Evolutionary conservation across 2,797 vertebrate species (phyloP), one percentile per base, ranked within the genome.

Genomic region (Gallinago nigripennis): DNA sequence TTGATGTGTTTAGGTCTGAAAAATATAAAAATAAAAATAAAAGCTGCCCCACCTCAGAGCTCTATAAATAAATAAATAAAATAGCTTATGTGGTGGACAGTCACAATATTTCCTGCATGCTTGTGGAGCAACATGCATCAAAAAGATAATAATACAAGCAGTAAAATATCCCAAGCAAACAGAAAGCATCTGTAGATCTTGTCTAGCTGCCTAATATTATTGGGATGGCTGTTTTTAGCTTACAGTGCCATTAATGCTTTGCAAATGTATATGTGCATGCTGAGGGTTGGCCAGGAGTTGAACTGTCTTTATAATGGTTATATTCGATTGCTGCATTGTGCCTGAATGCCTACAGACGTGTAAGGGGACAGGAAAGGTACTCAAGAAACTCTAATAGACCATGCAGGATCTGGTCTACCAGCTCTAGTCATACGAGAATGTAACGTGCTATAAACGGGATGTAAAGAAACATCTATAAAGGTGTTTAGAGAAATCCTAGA

Each of bases 91-190:
- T 70, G 94, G 71, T 91, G 83, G 92, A 89, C 0, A 9, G 73
- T 94, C 65, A 86, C 88, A 96, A 4, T 97, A 91, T 95, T 96
- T 96, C 80, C 65, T 96, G 73, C 83, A 82, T 73, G 58, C 80
- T 94, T 39, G 71, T 91, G 86, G 78, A 95, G 61, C 68, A 92
- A 90, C 18, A 4, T 48, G 69, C 66, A 94, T 95, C 51, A 65
- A 80, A 94, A 95, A 87, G 94, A 46, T 89, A 97, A 94, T 94
- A 94, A 92, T 92, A 92, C 64, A 85, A 96, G 94, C 94, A 96
- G 88, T 97, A 97, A 98, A 97, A 95, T 93, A 96, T 79, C 81
- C 94, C 95, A 96, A 94, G 95, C 96, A 97, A 97, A 96, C 86
- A 96, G 90, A 97, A 95, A 95, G 86, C 95, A 97, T 97, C 95